Percentiles rank a stretch among this genome's conserved stretches.
Conservation (phyloP, 2,113 vertebrate genomes). For the Promerops cafer region DNA sequence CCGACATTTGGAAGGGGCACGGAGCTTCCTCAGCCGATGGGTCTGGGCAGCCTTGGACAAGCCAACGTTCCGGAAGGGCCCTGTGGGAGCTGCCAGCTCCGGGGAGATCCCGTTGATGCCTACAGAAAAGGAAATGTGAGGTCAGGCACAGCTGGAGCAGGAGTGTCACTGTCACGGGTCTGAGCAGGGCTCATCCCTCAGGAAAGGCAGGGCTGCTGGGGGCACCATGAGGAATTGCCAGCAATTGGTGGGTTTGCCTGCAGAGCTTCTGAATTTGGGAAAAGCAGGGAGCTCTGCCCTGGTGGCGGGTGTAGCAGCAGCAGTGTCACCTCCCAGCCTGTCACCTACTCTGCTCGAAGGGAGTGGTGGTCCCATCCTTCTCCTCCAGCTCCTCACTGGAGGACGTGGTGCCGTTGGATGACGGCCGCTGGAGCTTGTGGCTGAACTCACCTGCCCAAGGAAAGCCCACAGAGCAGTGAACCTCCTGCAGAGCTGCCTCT, state of each 20-base stretch:
- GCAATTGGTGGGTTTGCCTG: rapidly evolving
- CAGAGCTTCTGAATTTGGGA: background rate
- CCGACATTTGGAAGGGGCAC: conserved; percentile 88
- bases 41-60: conserved; percentile 92
- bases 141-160: background rate
- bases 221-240: too few relatives aligned
- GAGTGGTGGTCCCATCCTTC: conserved; percentile 68
- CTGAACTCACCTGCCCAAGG: conserved; percentile 76
- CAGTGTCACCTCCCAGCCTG: rapidly evolving
- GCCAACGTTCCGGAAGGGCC: conserved; percentile 87
- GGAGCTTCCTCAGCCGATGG: conserved; percentile 88
- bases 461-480: background rate
- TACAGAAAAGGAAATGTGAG: background rate
- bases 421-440: conserved; percentile 72
- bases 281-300: background rate
- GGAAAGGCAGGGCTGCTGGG: background rate
- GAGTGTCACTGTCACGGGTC: rapidly evolving
- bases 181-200: background rate
- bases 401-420: conserved; percentile 82
- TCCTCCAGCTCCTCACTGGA: conserved; percentile 83
- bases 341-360: conserved; percentile 81
- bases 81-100: conserved; percentile 72
- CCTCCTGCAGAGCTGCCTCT: background rate
- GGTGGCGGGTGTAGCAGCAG: background rate
- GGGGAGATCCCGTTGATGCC: conserved; percentile 84